Conservation (phyloP, 2,113 vertebrate species). For the Manacus vitellinus region DNA sequence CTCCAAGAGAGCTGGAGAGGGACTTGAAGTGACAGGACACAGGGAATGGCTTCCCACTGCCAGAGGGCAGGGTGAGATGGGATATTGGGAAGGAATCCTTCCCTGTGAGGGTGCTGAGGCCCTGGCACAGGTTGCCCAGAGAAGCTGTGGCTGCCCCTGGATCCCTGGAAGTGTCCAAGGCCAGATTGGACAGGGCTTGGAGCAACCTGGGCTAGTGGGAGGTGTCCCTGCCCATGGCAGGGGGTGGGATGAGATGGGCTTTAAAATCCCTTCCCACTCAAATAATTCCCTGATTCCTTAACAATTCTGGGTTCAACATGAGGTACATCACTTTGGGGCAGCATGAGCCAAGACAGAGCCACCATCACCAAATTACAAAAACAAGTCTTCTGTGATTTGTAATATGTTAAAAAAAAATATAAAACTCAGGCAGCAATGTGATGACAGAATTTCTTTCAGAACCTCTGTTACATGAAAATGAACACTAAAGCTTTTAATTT, state of each 20-base stretch:
- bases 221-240: background rate
- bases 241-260: background rate
- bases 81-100: background rate
- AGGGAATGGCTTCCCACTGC: background rate
- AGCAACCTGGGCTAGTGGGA: accelerated
- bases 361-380: accelerated
- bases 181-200: background rate
- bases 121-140: background rate
- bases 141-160: background rate
- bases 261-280: background rate
- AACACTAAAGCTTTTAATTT: background rate
- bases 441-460: background rate
- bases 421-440: background rate
- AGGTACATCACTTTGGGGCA: accelerated
- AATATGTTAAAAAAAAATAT: background rate
- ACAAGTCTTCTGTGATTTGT: accelerated
- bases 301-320: accelerated
- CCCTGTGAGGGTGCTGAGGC: accelerated
- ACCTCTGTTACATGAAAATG: background rate
- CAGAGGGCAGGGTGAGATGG: background rate
- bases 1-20: background rate
- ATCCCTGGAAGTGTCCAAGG: background rate
- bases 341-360: accelerated
- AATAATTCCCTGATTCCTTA: background rate
- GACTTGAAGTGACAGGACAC: background rate